These are phyloP conservation scores for Apteryx owenii DNA, from an alignment of 2,113 vertebrate genomes.

Conservation along the genomic window DNA sequence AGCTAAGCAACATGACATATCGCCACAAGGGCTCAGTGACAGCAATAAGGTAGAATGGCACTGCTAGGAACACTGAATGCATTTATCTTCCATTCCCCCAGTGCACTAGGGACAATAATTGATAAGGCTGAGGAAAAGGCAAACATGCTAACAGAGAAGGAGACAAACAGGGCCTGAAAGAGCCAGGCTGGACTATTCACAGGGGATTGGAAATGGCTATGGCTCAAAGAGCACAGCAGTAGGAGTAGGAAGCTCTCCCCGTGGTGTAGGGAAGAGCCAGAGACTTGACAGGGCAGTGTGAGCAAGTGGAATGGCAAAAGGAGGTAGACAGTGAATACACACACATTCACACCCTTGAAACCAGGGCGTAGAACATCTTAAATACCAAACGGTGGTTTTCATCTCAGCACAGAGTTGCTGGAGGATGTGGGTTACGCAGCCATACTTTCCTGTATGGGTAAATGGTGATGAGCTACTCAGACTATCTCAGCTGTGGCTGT, in stretches of 20 bases:
- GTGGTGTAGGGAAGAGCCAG: neutral
- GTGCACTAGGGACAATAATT: accelerated
- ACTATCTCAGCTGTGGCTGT: neutral
- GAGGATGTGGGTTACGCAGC: conserved; percentile 11
- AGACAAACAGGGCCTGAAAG: neutral
- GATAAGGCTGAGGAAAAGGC: neutral
- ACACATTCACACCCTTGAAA: neutral
- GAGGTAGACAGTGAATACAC: neutral
- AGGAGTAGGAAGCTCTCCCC: accelerated
- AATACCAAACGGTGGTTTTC: accelerated
- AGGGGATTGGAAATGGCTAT: neutral
- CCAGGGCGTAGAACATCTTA: neutral
- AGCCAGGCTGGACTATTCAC: neutral
- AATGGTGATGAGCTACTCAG: neutral
- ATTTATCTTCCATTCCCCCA: neutral
- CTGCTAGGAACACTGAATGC: neutral
- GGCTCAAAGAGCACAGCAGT: neutral
- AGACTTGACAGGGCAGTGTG: accelerated
- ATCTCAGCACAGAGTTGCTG: neutral
- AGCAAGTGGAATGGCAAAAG: neutral
- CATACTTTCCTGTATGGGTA: neutral
- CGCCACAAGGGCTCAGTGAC: accelerated
- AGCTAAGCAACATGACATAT: neutral
- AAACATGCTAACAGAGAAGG: neutral
- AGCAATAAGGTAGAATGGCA: accelerated